Percentiles rank a stretch among this genome's conserved stretches.
phyloP scores from a whole-genome alignment of 1,140 invertebrate species.

The Rhyacophila brunnea region DNA sequence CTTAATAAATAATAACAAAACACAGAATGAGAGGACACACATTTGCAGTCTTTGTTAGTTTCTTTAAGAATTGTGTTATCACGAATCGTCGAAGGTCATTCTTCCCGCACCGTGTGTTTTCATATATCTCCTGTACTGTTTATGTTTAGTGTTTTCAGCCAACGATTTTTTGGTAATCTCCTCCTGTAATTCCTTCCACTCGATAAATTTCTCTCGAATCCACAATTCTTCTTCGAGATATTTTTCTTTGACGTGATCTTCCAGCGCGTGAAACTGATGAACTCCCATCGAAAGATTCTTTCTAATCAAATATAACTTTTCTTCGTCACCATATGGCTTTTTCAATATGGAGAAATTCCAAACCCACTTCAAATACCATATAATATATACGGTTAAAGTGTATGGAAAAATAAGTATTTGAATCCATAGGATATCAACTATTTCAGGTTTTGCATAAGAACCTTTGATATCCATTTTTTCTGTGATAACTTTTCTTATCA shows the following conservation, averaged over 20 bases:
- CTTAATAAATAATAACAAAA: conserved; percentile 7
- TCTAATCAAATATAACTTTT: conserved; percentile 81
- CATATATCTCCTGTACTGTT: conserved; percentile 76
- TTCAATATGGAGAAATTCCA: conserved; percentile 76
- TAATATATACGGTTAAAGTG: conserved; percentile 64
- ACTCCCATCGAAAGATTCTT: conserved; percentile 71
- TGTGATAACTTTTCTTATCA: conserved; percentile 79
- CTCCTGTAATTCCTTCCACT: conserved; percentile 80
- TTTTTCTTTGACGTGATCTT: conserved; percentile 72
- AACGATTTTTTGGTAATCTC: conserved; percentile 78
- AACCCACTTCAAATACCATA: conserved; percentile 77
- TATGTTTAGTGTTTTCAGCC: conserved; percentile 75
- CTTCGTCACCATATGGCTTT: conserved; percentile 75
- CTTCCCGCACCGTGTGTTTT: conserved; percentile 75
- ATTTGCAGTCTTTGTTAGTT: neutral
- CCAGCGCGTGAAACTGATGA: conserved; percentile 68
- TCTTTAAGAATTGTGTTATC: conserved; percentile 35
- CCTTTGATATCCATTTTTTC: conserved; percentile 90
- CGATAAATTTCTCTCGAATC: conserved; percentile 74
- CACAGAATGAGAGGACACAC: conserved; percentile 1
- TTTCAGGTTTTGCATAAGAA: conserved; percentile 79
- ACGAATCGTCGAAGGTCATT: conserved; percentile 79
- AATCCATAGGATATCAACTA: conserved; percentile 77
- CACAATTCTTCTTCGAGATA: conserved; percentile 77
- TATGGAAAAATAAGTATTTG: conserved; percentile 79